Conservation (phyloP, 2,888 invertebrate genomes). For the Pterostichus niger region DNA sequence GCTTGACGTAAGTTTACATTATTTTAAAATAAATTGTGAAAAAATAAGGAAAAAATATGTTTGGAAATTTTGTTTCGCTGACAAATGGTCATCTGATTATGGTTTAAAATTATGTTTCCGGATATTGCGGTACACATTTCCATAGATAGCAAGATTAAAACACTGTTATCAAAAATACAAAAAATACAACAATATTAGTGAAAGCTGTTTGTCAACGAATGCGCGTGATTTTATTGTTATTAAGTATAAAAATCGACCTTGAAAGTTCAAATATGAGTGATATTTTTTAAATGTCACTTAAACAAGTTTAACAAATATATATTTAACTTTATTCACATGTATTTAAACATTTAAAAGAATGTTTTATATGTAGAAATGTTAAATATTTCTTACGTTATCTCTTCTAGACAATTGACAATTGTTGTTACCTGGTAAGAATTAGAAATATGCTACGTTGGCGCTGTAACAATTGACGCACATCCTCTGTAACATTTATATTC, state of each 20-base stretch:
- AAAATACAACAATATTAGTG: constrained; percentile 26
- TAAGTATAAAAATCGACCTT: constrained; percentile 5
- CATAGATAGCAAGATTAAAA: constrained; percentile 15
- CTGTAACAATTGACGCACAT: constrained; percentile 31
- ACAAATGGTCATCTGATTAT: neutral
- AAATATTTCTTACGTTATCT: constrained; percentile 30
- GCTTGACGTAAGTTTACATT: constrained; percentile 9
- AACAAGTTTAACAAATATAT: constrained; percentile 23
- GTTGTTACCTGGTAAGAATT: neutral
- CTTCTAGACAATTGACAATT: neutral
- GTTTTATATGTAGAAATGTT: constrained; percentile 26
- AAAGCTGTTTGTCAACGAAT: neutral
- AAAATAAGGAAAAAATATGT: constrained; percentile 9
- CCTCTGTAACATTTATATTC: constrained; percentile 8
- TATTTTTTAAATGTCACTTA: constrained; percentile 37
- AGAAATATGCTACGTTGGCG: neutral
- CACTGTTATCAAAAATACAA: constrained; percentile 9
- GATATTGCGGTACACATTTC: constrained; percentile 24
- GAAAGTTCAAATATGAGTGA: neutral
- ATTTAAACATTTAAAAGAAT: constrained; percentile 20
- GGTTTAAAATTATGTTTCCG: neutral
- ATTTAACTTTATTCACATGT: neutral
- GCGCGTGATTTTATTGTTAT: neutral
- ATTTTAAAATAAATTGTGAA: constrained; percentile 32
- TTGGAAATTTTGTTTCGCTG: constrained; percentile 4